Evolutionary conservation across 2,797 vertebrate species (phyloP), one percentile per base, ranked within the genome.

Genomic region (Florisuga fusca): DNA sequence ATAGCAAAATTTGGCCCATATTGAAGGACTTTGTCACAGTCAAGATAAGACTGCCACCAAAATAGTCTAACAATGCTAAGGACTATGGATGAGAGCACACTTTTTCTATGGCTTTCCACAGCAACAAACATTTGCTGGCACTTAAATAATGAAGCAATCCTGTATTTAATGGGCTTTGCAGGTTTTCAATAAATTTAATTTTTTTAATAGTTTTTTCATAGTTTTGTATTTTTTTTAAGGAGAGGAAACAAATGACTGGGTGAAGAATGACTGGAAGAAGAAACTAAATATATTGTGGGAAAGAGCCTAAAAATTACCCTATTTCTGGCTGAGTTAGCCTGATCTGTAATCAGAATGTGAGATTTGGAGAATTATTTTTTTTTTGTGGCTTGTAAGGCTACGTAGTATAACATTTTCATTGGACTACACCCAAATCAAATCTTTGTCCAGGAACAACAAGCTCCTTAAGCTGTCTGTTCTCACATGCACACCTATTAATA

Each of bases 381-480:
- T 69, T 80, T 33, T 75, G 53, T 72, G 46, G 46, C 66, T 90
- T 82, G 34, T 75, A 62, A 45, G 43, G 38, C 48, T 51, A 59
- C 27, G 7, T 33, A 64, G 27, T 34, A 67, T 77, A 89, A 80
- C 43, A 69, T 95, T 96, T 96, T 90, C 48, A 10, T 93, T 96
- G 96, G 95, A 78, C 31, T 86, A 5, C 48, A 11, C 59, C 87
- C 89, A 95, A 72, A 88, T 1, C 1, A 36, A 53, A 33, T 36
- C 77, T 84, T 93, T 71, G 59, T 94, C 86, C 94, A 96, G 90
- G 54, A 95, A 76, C 73, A 94, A 79, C 88, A 90, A 53, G 68
- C 71, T 88, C 55, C 48, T 71, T 63, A 90, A 82, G 41, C 4
- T 89, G 77, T 82, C 80, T 11, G 1, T 41, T 93, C 89, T 92